These are phyloP conservation scores for Pterois miles DNA, from an alignment of 2,797 vertebrate genomes.

Conservation along the genomic window DNA sequence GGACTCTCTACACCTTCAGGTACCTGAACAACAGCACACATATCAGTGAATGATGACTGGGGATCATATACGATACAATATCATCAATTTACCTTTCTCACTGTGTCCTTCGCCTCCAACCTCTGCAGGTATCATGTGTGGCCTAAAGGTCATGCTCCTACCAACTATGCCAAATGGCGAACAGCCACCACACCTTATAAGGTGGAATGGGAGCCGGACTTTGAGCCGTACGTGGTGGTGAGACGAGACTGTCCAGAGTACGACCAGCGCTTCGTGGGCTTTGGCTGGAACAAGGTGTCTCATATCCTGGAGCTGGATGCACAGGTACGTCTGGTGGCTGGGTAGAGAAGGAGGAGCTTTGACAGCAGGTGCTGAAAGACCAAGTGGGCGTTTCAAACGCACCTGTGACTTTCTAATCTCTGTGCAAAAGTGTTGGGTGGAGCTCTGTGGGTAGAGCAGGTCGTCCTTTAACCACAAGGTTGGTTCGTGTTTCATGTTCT, in stretches of 20 bases:
- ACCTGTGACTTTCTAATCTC: no score
- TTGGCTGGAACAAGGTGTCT: slow-evolving; percentile 98
- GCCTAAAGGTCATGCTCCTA: slow-evolving; percentile 93
- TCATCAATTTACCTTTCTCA: background rate
- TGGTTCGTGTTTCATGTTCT: no score
- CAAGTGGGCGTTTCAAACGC: no score
- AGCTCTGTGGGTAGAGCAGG: no score
- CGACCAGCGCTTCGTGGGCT: slow-evolving; percentile 95
- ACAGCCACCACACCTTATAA: slow-evolving; percentile 90
- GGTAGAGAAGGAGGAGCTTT: background rate
- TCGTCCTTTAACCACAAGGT: no score
- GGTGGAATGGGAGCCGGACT: slow-evolving; percentile 94
- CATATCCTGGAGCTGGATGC: slow-evolving; percentile 96
- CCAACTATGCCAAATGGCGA: slow-evolving; percentile 94
- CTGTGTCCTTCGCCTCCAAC: background rate
- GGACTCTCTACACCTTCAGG: slow-evolving; percentile 96
- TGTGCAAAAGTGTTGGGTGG: no score
- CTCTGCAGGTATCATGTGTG: slow-evolving; percentile 92
- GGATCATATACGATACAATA: background rate
- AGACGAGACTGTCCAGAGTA: slow-evolving; percentile 92
- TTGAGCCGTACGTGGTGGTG: slow-evolving; percentile 96
- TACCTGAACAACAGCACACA: slow-evolving; percentile 46
- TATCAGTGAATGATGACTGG: no score
- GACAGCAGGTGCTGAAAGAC: background rate
- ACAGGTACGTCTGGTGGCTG: slow-evolving; percentile 81